phyloP scores from a whole-genome alignment of 2,113 vertebrate genomes.

The Ifrita kowaldi region DNA sequence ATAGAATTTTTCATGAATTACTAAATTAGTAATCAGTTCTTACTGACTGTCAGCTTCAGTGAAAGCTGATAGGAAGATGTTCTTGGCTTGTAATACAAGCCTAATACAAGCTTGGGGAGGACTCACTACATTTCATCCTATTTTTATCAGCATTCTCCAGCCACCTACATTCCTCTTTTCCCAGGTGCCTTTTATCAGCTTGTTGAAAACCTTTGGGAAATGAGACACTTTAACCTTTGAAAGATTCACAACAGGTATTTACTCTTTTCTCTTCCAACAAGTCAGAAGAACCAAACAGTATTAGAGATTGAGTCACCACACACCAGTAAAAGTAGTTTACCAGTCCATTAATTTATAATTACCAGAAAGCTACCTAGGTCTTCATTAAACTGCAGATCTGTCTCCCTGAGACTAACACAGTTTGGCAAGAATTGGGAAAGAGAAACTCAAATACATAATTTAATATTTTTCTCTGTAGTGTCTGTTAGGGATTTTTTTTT shows the following conservation, averaged over 20 bases:
- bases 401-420: background rate
- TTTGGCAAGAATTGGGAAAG: background rate
- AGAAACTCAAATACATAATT: background rate
- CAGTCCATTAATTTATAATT: background rate
- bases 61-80: background rate
- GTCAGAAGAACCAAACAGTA: background rate
- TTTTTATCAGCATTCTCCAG: background rate
- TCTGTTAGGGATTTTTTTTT: background rate
- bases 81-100: background rate
- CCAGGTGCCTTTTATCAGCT: background rate
- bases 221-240: background rate
- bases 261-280: background rate
- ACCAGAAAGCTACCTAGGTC: background rate
- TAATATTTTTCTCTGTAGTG: background rate
- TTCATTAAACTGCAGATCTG: background rate
- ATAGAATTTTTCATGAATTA: slow-evolving; percentile 26
- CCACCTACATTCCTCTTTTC: background rate
- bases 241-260: background rate
- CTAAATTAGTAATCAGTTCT: slow-evolving; percentile 18
- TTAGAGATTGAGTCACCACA: background rate
- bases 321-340: background rate
- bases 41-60: background rate
- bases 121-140: background rate
- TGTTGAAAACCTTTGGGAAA: background rate
- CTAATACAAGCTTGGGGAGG: background rate